Evolutionary conservation across 2,113 vertebrate genomes (phyloP).

Genomic region (Callithrix jacchus): DNA sequence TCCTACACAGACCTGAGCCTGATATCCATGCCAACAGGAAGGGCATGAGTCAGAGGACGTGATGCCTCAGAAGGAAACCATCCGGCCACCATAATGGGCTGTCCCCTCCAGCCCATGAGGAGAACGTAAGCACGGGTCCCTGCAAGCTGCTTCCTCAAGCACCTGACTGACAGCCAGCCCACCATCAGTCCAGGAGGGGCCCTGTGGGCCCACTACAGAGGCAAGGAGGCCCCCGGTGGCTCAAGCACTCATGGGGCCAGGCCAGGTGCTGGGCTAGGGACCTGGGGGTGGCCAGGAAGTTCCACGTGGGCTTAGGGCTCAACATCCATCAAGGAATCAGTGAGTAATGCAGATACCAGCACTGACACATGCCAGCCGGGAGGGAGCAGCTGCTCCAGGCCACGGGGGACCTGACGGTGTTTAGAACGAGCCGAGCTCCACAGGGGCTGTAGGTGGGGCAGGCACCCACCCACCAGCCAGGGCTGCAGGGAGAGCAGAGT

Average conservation of each 20-base stretch:
- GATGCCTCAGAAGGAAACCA: background rate
- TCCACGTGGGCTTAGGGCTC: background rate
- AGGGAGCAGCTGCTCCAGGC: background rate
- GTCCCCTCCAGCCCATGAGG: background rate
- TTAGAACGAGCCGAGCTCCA: too few species aligned
- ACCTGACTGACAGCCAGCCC: background rate
- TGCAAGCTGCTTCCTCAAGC: background rate
- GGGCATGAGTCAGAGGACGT: background rate
- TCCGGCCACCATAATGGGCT: background rate
- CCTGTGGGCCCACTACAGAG: too few species aligned
- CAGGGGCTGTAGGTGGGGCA: background rate
- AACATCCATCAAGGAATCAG: background rate
- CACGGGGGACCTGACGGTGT: background rate
- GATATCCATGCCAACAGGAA: too few species aligned
- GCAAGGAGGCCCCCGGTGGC: background rate
- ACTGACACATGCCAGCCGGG: background rate
- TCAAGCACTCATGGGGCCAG: too few species aligned
- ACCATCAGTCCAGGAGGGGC: background rate
- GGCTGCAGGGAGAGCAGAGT: background rate
- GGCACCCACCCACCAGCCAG: background rate
- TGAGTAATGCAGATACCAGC: background rate
- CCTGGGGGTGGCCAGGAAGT: background rate
- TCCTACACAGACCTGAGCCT: background rate
- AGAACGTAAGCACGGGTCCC: too few species aligned
- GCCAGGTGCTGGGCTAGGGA: rapidly evolving